Conservation (phyloP, 2,888 invertebrate genomes). For the Morinoia aosen region DNA sequence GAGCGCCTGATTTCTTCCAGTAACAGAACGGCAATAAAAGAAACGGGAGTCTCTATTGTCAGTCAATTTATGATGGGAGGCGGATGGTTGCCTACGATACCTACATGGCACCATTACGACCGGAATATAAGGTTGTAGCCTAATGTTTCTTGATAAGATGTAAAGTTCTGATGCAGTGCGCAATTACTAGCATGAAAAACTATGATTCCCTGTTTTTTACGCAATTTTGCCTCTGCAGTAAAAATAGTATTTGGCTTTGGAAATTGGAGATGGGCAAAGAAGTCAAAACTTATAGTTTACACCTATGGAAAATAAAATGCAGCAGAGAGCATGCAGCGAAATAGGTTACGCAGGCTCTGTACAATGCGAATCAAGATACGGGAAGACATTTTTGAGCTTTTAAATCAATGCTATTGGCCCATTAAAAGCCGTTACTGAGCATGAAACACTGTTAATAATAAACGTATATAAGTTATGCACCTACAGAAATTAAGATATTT, state of each 20-base stretch:
- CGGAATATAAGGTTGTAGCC: background rate
- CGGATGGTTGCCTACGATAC: background rate
- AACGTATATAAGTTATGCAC: no score
- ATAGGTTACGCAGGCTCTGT: background rate
- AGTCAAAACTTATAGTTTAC: background rate
- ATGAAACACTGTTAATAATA: no score
- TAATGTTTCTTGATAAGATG: background rate
- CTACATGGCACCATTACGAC: background rate
- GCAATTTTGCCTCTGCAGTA: background rate
- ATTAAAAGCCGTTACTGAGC: no score
- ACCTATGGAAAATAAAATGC: background rate
- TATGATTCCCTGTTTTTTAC: background rate
- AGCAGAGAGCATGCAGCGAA: background rate
- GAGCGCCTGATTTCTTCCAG: background rate
- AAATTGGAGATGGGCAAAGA: background rate
- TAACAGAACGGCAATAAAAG: background rate
- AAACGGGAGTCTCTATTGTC: background rate
- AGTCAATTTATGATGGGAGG: background rate
- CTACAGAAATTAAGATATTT: no score
- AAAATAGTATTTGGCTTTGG: background rate
- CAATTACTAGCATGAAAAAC: background rate
- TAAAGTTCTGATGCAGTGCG: background rate
- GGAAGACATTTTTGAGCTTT: no score
- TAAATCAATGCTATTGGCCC: no score
- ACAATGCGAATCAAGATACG: no score